Conservation (phyloP, 1,140 invertebrate species). For the Cyclina sinensis region DNA sequence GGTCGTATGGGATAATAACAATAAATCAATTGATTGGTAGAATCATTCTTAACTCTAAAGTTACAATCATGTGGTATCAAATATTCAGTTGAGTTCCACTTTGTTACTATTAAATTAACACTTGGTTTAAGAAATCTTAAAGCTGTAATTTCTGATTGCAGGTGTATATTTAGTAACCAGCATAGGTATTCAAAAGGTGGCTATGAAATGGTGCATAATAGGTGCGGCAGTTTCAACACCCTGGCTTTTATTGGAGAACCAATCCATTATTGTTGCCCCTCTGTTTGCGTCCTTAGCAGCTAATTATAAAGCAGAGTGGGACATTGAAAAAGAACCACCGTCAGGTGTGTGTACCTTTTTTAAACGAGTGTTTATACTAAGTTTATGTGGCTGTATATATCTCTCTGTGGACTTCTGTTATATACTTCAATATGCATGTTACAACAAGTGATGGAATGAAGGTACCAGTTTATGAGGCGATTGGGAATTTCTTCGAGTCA, state of each 20-base stretch:
- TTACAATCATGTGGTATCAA: too few relatives aligned
- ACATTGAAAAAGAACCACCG: constrained; percentile 83
- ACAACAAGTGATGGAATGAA: constrained; percentile 95
- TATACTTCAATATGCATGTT: constrained; percentile 96
- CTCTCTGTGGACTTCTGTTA: constrained; percentile 91
- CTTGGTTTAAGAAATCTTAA: too few relatives aligned
- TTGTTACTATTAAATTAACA: too few relatives aligned
- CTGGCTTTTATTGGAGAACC: constrained; percentile 90
- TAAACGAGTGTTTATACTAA: constrained; percentile 87
- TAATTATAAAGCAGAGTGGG: constrained; percentile 77
- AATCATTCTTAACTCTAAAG: too few relatives aligned
- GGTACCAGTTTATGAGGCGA: constrained; percentile 93
- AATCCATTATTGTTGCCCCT: constrained; percentile 53
- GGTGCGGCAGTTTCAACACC: constrained; percentile 88
- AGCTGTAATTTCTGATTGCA: constrained; percentile 85
- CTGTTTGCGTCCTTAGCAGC: constrained; percentile 64
- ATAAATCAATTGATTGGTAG: too few relatives aligned
- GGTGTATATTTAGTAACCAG: constrained; percentile 96
- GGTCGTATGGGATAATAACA: too few relatives aligned
- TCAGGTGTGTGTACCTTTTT: constrained; percentile 87
- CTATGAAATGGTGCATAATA: constrained; percentile 90
- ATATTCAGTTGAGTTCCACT: too few relatives aligned
- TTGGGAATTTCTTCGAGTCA: constrained; percentile 96
- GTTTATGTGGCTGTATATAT: constrained; percentile 90
- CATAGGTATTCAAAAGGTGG: constrained; percentile 92